phyloP scores from a whole-genome alignment of 2,113 vertebrate species.

The Noturus placidus region DNA sequence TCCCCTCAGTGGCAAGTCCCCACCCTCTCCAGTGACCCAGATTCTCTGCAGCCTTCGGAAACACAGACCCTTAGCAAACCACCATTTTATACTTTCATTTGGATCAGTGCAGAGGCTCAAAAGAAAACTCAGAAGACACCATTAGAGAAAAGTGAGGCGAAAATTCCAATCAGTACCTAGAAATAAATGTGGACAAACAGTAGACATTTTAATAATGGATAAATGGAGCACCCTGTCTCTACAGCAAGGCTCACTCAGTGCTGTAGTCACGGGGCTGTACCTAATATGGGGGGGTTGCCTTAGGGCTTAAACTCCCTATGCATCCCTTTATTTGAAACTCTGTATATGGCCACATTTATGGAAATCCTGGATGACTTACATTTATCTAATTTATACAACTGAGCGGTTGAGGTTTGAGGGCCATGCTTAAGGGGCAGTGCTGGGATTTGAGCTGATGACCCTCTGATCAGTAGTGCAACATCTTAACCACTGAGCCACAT shows the following conservation, averaged over 20 bases:
- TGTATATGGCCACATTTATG: no score
- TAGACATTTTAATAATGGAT: background rate
- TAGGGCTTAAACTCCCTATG: background rate
- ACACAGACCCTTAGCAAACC: conserved; percentile 9
- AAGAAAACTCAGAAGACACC: background rate
- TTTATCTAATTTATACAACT: no score
- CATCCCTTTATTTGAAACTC: background rate
- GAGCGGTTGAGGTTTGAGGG: no score
- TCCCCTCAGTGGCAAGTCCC: conserved; percentile 35
- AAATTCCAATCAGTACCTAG: background rate
- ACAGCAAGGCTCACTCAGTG: background rate
- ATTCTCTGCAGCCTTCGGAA: conserved; percentile 44
- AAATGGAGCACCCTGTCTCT: background rate
- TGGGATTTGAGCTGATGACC: no score
- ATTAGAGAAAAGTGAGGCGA: background rate
- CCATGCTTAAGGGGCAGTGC: no score
- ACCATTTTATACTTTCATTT: conserved; percentile 1
- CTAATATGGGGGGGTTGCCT: background rate
- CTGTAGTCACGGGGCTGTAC: background rate
- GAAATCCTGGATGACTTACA: no score
- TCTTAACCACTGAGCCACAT: no score
- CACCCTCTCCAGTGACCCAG: conserved; percentile 51
- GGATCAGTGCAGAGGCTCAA: background rate
- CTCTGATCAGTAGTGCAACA: no score
- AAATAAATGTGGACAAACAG: background rate